A percentile compares a stretch with the other conserved stretches of the same genome.
Evolutionary conservation across 2,113 vertebrate species (phyloP).

Genomic region (Scolopax mira): DNA sequence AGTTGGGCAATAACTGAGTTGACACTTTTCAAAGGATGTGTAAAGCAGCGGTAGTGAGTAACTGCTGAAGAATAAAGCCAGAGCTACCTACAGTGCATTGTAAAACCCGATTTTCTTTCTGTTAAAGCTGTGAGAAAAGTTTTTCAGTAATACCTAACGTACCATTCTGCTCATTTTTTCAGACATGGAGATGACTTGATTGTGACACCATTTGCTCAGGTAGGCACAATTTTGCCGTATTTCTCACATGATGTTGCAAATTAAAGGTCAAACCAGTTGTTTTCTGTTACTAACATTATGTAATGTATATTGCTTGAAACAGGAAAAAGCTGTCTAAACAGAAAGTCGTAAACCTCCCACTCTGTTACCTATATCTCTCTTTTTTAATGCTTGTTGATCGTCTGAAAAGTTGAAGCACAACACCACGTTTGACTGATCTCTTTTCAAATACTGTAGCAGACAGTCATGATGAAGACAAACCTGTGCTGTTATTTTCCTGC

Average conservation of each 20-base stretch:
- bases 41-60: neutral
- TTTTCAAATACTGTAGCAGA: neutral
- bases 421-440: neutral
- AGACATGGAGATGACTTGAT: slow-evolving; percentile 99
- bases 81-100: neutral
- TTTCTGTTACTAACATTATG: neutral
- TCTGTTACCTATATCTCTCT: neutral
- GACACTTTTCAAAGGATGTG: neutral
- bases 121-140: neutral
- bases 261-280: neutral
- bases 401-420: neutral
- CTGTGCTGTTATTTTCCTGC: neutral
- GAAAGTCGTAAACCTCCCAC: neutral
- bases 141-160: slow-evolving; percentile 4
- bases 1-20: neutral
- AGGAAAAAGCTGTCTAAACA: neutral
- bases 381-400: neutral
- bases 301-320: neutral
- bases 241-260: neutral
- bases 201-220: slow-evolving; percentile 99
- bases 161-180: slow-evolving; percentile 72
- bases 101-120: neutral
- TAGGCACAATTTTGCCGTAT: slow-evolving; percentile 67
- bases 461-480: neutral
- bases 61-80: slow-evolving; percentile 6